Conservation (phyloP, 2,797 vertebrate genomes). For the Echiichthys vipera region DNA sequence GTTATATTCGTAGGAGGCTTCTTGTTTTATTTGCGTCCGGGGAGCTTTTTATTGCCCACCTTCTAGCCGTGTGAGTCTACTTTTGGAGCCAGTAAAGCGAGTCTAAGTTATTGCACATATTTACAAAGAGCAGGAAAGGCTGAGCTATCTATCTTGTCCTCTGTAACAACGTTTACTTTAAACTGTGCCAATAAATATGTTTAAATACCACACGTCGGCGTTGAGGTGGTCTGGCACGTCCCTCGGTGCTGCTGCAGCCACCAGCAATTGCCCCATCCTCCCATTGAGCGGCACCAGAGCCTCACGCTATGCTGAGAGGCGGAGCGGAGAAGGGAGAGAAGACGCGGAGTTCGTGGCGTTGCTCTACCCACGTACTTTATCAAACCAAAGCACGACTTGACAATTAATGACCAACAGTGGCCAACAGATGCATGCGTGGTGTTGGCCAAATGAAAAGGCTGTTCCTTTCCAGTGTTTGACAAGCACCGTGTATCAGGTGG, state of each 20-base stretch:
- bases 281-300: conserved; percentile 96
- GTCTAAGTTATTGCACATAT: conserved; percentile 59
- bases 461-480: not conserved
- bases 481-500: not conserved
- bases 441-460: not conserved
- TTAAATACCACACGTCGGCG: conserved; percentile 6
- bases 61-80: conserved; percentile 36
- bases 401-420: not conserved
- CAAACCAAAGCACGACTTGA: not conserved
- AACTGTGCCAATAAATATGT: conserved; percentile 47
- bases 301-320: conserved; percentile 68
- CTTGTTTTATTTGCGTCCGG: conserved; percentile 63
- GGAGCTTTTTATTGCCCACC: conserved; percentile 62
- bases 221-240: conserved; percentile 55
- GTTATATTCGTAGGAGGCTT: conserved; percentile 37
- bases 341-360: conserved; percentile 31
- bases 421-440: not conserved
- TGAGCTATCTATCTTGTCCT: not conserved
- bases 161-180: conserved; percentile 29
- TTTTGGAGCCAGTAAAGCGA: conserved; percentile 56
- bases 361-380: conserved; percentile 5
- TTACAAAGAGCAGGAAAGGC: conserved; percentile 22
- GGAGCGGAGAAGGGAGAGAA: conserved; percentile 25
- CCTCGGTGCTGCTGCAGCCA: conserved; percentile 68
- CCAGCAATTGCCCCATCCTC: conserved; percentile 88